Evolutionary conservation across 2,797 vertebrate genomes (phyloP).

Genomic region (Dendrocincla tyrannina): DNA sequence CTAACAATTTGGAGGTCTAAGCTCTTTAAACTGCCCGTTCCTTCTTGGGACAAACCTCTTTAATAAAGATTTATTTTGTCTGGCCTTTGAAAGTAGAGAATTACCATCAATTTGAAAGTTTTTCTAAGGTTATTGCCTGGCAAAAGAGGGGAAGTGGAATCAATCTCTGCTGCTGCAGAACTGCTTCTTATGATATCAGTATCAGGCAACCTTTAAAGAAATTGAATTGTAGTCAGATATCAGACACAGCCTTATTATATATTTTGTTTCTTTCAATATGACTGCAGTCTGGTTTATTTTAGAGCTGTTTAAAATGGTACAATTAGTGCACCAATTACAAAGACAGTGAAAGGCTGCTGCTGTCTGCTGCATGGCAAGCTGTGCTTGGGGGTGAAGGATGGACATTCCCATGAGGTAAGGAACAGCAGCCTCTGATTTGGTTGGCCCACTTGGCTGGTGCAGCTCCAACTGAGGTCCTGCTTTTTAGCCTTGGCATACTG

Average conservation of each 20-base stretch:
- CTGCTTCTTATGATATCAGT: neutral
- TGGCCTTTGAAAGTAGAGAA: constrained; percentile 39
- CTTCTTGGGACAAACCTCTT: constrained; percentile 46
- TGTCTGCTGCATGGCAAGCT: neutral
- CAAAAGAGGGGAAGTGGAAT: constrained; percentile 12
- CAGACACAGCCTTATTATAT: neutral
- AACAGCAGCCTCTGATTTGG: rapidly evolving
- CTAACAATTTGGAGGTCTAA: neutral
- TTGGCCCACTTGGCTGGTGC: neutral
- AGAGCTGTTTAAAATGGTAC: neutral
- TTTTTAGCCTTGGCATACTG: neutral
- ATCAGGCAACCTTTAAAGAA: constrained; percentile 43
- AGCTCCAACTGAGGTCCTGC: rapidly evolving
- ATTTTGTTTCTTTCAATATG: neutral
- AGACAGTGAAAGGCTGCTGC: neutral
- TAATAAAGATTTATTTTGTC: constrained; percentile 58
- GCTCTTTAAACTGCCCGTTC: neutral
- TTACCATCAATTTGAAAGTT: constrained; percentile 42
- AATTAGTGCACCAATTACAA: neutral
- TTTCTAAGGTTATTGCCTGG: constrained; percentile 28
- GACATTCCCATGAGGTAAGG: rapidly evolving
- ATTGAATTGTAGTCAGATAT: constrained; percentile 24
- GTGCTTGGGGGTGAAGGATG: neutral
- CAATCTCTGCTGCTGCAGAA: neutral
- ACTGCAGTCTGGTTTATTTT: constrained; percentile 2